Conservation (phyloP, 2,888 invertebrate genomes). For the Ormyrus thymus region DNA sequence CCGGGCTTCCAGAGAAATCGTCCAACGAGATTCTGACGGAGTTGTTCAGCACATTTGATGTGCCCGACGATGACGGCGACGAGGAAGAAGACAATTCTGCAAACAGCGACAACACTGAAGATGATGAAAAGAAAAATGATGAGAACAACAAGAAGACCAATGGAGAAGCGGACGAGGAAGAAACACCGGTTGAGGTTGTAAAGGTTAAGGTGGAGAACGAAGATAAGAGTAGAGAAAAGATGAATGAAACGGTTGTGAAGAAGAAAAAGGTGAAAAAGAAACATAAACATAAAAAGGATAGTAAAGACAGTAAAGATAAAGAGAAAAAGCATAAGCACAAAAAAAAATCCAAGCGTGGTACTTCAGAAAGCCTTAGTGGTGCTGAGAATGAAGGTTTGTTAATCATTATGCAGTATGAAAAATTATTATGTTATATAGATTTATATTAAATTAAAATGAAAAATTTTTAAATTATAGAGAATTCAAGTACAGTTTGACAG, state of each 20-base stretch:
- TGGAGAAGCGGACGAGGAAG: neutral
- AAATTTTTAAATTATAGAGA: neutral
- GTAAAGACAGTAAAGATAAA: slow-evolving; percentile 53
- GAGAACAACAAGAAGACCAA: neutral
- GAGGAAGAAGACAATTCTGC: slow-evolving; percentile 53
- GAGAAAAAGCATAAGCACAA: slow-evolving; percentile 74
- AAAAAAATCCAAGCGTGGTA: slow-evolving; percentile 71
- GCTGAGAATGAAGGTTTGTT: slow-evolving; percentile 49
- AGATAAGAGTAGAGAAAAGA: slow-evolving; percentile 40
- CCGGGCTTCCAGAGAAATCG: slow-evolving; percentile 78
- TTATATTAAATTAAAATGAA: neutral
- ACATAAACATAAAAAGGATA: slow-evolving; percentile 58
- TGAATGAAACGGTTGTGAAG: slow-evolving; percentile 55
- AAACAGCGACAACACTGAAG: slow-evolving; percentile 32
- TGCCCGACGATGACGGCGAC: slow-evolving; percentile 69
- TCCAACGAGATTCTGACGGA: slow-evolving; percentile 89
- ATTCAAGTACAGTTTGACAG: too few species aligned
- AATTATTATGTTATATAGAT: neutral
- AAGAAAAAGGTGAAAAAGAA: slow-evolving; percentile 68
- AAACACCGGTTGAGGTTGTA: slow-evolving; percentile 64
- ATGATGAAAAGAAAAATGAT: neutral
- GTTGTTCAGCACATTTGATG: slow-evolving; percentile 84
- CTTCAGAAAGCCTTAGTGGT: slow-evolving; percentile 63
- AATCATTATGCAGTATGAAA: neutral
- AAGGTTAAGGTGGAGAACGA: slow-evolving; percentile 60